Percentiles rank a stretch among this genome's conserved stretches.
phyloP scores from a whole-genome alignment of 2,888 invertebrate species.

The Nasonia oneida region DNA sequence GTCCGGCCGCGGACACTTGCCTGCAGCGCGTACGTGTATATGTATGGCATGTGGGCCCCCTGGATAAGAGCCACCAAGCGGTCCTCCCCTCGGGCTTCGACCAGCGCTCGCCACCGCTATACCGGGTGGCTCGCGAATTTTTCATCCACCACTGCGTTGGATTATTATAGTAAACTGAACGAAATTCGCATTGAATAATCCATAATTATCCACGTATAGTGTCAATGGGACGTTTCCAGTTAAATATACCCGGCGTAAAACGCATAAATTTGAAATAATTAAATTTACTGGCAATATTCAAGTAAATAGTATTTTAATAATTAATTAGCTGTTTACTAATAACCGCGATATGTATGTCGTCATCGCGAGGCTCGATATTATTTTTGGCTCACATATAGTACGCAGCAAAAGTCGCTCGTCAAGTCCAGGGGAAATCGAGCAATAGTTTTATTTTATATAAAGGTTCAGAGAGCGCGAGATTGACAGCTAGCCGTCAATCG shows the following conservation, averaged over 20 bases:
- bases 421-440: not conserved
- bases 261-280: constrained; percentile 40
- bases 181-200: not conserved
- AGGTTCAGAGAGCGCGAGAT: not conserved
- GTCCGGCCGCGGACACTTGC: constrained; percentile 55
- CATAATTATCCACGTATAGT: not conserved
- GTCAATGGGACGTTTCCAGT: not conserved
- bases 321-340: constrained; percentile 33
- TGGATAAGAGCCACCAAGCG: not conserved
- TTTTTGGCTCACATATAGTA: not conserved
- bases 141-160: too few relatives aligned
- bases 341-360: constrained; percentile 27
- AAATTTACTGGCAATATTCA: constrained; percentile 36
- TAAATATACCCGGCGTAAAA: constrained; percentile 20
- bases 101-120: not conserved
- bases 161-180: not conserved
- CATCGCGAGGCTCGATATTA: not conserved
- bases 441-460: constrained; percentile 1
- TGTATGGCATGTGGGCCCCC: not conserved
- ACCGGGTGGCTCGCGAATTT: constrained; percentile 39
- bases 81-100: not conserved
- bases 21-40: not conserved
- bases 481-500: constrained; percentile 18
- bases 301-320: constrained; percentile 47
- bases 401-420: not conserved